These are phyloP conservation scores for Cyprinodon tularosa DNA, from an alignment of 2,113 vertebrate species.

Conservation along the genomic window DNA sequence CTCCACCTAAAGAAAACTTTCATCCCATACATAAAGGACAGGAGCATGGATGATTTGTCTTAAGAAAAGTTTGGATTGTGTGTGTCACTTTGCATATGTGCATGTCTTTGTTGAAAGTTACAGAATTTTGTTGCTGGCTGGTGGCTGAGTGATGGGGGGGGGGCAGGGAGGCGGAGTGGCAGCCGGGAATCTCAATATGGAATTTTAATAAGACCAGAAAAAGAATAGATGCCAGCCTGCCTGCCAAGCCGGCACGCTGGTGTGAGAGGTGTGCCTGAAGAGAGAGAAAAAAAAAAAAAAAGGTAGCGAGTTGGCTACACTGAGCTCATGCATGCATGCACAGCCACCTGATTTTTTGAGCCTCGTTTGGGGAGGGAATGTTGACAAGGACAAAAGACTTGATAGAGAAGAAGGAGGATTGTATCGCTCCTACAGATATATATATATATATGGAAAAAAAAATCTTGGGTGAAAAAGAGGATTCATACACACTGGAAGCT, in stretches of 20 bases:
- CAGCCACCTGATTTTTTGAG: constrained; percentile 75
- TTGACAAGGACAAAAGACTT: constrained; percentile 77
- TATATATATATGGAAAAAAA: constrained; percentile 22
- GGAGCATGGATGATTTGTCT: constrained; percentile 69
- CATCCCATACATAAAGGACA: constrained; percentile 78
- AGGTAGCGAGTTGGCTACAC: constrained; percentile 63
- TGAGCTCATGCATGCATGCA: constrained; percentile 60
- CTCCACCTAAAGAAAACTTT: constrained; percentile 77
- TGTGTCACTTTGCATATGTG: constrained; percentile 60
- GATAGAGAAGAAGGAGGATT: constrained; percentile 39
- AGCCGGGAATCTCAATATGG: constrained; percentile 78
- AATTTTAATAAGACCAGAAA: constrained; percentile 79
- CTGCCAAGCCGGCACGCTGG: constrained; percentile 32
- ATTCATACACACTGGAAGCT: constrained; percentile 68
- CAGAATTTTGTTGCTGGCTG: constrained; percentile 62
- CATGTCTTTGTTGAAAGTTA: constrained; percentile 70
- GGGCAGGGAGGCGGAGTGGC: constrained; percentile 74
- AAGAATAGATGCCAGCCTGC: constrained; percentile 67
- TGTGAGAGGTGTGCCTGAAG: constrained; percentile 76
- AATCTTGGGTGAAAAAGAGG: constrained; percentile 19
- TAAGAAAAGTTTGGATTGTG: constrained; percentile 78
- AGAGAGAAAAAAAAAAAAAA: neutral
- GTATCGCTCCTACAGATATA: constrained; percentile 9
- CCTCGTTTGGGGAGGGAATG: constrained; percentile 72
- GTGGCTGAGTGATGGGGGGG: constrained; percentile 73